Percentiles rank a stretch among this genome's conserved stretches.
Conservation (phyloP, 2,797 vertebrate genomes). For the Enteromius viviparus region DNA sequence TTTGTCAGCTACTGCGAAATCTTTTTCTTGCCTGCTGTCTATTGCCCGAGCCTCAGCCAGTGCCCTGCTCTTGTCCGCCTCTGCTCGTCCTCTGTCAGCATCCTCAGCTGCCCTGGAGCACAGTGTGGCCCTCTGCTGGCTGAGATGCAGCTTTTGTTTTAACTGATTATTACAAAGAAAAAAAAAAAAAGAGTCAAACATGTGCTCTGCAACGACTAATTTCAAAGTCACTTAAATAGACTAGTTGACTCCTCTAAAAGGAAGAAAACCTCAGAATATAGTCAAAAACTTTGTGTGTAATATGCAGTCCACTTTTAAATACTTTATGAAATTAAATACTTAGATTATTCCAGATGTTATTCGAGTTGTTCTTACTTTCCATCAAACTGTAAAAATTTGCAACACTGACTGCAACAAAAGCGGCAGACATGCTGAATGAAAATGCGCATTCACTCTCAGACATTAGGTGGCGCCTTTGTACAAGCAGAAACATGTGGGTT, state of each 20-base stretch:
- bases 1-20: constrained; percentile 65
- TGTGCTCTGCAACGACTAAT: neutral
- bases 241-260: neutral
- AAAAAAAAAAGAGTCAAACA: constrained; percentile 19
- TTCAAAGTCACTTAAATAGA: neutral
- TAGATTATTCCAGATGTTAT: neutral
- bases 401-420: neutral
- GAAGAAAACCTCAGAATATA: neutral
- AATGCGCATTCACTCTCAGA: neutral
- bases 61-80: constrained; percentile 69
- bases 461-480: neutral
- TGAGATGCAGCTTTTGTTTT: constrained; percentile 74
- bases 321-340: neutral
- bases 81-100: constrained; percentile 60
- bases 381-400: neutral
- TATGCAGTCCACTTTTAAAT: neutral
- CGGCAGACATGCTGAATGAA: neutral
- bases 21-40: constrained; percentile 66
- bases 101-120: constrained; percentile 69
- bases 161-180: constrained; percentile 63
- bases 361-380: neutral
- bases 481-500: neutral
- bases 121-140: constrained; percentile 74
- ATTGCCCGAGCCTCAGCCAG: constrained; percentile 69
- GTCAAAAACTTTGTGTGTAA: neutral